Conservation (phyloP, 2,888 invertebrate genomes). For the Calameuta pallipes region DNA sequence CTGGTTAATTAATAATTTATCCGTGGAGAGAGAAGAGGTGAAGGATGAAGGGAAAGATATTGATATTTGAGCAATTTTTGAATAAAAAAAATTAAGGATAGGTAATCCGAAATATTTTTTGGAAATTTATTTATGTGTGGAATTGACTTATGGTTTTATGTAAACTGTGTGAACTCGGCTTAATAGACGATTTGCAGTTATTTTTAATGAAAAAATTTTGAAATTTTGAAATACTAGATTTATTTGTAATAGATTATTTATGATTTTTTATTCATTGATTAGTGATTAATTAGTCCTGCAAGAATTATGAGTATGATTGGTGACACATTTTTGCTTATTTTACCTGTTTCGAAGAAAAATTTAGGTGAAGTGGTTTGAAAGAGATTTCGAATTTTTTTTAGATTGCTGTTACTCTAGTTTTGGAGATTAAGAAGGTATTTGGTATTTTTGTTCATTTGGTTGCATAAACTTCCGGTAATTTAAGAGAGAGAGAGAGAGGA, state of each 20-base stretch:
- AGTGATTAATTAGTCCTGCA: background rate
- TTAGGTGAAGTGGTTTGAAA: background rate
- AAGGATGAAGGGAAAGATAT: background rate
- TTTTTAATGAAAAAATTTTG: background rate
- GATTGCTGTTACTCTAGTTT: background rate
- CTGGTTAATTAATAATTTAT: background rate
- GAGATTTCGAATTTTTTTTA: background rate
- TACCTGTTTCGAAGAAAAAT: background rate
- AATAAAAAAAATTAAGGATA: background rate
- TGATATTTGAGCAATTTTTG: background rate
- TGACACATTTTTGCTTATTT: background rate
- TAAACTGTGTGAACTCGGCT: background rate
- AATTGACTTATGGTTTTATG: background rate
- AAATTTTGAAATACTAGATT: background rate
- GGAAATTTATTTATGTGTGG: background rate
- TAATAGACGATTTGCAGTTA: no score
- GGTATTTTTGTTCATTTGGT: background rate
- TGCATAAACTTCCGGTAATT: conserved; percentile 10
- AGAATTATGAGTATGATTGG: background rate
- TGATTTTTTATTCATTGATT: background rate
- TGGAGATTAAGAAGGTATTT: background rate
- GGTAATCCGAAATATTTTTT: background rate
- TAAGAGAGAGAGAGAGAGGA: background rate
- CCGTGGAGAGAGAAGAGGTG: background rate
- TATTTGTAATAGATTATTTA: background rate